A percentile compares a stretch with the other conserved stretches of the same genome.
Conservation (phyloP, 2,113 vertebrate species). For the Corvus cornix region DNA sequence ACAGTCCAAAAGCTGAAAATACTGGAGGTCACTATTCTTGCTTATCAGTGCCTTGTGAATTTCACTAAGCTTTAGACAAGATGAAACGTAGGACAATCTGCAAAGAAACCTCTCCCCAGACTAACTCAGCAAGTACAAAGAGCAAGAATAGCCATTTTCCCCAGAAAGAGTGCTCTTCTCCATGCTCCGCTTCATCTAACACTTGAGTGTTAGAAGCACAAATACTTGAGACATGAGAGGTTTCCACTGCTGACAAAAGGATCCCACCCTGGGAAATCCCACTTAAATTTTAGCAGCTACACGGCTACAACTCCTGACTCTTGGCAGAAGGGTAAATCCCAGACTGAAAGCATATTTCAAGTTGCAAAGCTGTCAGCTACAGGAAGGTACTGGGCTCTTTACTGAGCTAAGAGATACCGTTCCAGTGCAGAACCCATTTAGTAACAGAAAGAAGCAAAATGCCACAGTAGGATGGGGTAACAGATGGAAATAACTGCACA, state of each 20-base stretch:
- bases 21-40: not conserved
- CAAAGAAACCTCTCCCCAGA: not conserved
- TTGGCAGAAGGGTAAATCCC: conserved; percentile 14
- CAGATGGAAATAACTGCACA: not conserved
- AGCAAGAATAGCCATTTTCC: not conserved
- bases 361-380: not conserved
- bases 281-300: conserved; percentile 20
- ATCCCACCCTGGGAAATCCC: conserved; percentile 20
- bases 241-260: not conserved
- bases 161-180: not conserved
- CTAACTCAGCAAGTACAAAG: not conserved
- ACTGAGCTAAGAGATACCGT: not conserved
- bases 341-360: not conserved
- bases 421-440: not conserved
- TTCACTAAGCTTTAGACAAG: not conserved
- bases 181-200: not conserved
- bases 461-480: not conserved
- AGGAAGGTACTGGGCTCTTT: not conserved
- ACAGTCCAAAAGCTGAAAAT: not conserved
- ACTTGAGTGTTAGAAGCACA: conserved; percentile 19
- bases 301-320: not conserved
- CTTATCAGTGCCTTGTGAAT: not conserved
- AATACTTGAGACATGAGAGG: conserved; percentile 14
- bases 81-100: not conserved
- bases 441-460: conserved; percentile 25